These are phyloP conservation scores for Pterobdella sp. DNA, from an alignment of 2,888 invertebrate genomes.

Conservation along the genomic window DNA sequence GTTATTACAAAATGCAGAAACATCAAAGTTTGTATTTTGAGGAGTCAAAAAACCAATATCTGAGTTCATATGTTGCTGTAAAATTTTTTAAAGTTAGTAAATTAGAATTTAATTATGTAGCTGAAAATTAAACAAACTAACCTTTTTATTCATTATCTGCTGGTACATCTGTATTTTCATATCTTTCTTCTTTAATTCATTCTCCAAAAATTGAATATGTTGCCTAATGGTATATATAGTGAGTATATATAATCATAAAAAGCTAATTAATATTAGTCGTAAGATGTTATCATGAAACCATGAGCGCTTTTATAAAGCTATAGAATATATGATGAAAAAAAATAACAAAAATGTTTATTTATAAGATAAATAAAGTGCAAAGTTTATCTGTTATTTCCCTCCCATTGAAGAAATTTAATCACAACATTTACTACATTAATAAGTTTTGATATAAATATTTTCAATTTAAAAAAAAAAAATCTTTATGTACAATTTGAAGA, in stretches of 20 bases:
- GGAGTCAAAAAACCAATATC: slow-evolving; percentile 3
- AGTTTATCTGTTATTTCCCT: neutral
- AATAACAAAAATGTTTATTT: too few relatives aligned
- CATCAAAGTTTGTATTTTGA: neutral
- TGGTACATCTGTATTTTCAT: slow-evolving; percentile 26
- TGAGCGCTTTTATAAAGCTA: too few relatives aligned
- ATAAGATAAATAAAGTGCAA: neutral
- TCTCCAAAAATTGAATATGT: slow-evolving; percentile 21
- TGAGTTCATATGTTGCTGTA: neutral
- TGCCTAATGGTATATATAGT: neutral
- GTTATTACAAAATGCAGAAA: neutral
- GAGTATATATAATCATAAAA: too few relatives aligned
- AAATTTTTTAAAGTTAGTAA: neutral
- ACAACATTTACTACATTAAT: neutral
- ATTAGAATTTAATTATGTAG: neutral
- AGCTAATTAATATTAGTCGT: too few relatives aligned
- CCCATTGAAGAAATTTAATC: neutral
- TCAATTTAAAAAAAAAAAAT: neutral
- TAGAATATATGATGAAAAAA: too few relatives aligned
- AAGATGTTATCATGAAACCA: too few relatives aligned
- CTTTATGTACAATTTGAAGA: neutral
- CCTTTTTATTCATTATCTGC: slow-evolving; percentile 18
- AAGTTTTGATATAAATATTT: neutral
- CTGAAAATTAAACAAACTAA: neutral
- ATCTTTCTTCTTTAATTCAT: slow-evolving; percentile 23